Percentiles rank a stretch among this genome's conserved stretches.
These are phyloP conservation scores for Brachymystax lenok DNA, from an alignment of 2,797 vertebrate species.

Conservation along the genomic window DNA sequence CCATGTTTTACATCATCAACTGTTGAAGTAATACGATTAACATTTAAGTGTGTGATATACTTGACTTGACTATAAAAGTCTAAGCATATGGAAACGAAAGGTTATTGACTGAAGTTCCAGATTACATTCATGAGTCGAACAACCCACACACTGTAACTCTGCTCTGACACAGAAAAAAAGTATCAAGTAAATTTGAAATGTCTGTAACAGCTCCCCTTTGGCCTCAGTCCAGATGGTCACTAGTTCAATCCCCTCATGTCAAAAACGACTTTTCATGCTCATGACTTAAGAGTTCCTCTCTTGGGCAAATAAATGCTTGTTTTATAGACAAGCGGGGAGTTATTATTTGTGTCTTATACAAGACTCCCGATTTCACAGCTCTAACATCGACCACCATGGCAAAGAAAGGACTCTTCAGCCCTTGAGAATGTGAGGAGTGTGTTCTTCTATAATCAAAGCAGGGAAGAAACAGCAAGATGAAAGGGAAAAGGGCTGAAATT, in stretches of 20 bases:
- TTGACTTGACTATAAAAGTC: too few relatives aligned
- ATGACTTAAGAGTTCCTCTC: neutral
- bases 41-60: too few relatives aligned
- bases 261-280: neutral
- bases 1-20: too few relatives aligned
- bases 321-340: neutral
- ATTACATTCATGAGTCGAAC: too few relatives aligned
- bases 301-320: neutral
- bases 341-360: neutral
- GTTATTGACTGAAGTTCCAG: too few relatives aligned
- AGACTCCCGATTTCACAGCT: conserved; percentile 3
- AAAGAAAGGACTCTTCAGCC: neutral
- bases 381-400: neutral
- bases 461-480: neutral
- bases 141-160: too few relatives aligned
- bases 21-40: too few relatives aligned
- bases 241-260: neutral
- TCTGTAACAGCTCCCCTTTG: too few relatives aligned
- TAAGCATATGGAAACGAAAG: too few relatives aligned
- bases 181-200: too few relatives aligned
- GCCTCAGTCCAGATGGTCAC: too few relatives aligned
- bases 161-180: too few relatives aligned
- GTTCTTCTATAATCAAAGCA: conserved; percentile 9
- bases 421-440: neutral
- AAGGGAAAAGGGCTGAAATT: conserved; percentile 43